Evolutionary conservation across 2,113 vertebrate species (phyloP), one percentile per base, ranked within the genome.

Genomic region (Coryphaenoides rupestris): DNA sequence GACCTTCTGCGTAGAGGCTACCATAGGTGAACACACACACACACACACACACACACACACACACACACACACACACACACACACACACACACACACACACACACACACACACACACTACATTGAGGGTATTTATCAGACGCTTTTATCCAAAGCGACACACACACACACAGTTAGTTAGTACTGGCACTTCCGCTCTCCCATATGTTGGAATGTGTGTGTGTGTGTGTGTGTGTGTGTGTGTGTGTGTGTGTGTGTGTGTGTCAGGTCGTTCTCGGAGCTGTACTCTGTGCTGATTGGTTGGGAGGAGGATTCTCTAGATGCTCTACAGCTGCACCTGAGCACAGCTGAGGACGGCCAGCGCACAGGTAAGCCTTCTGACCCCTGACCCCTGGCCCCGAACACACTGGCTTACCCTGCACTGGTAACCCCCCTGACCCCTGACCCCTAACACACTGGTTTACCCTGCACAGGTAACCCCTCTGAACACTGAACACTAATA

Each of bases 1-100:
- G 87, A 87, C 73, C 88, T 97, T 92, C 90, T 97, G 68, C 87
- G 83, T 14, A 80, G 79, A 2, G 95, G 96, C 26, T 92, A 87
- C 81, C 93, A 94, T 79, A 85, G 91, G 87, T 87, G n/a, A 53
- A 6, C 2, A 33, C 2, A 13, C 56, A 2, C 23, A 4, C 56
- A 6, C 55, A 13, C 21, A 2, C 55, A 1, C 55, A 13, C 55
- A 13, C 21, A 13, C 55, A 13, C 21, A 6, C 54, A 6, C 54
- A 55, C 53, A n/a, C n/a, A n/a, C n/a, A n/a, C n/a, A n/a, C n/a
- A n/a, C n/a, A n/a, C n/a, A n/a, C 19, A 21, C 3, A 55, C 53
- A 55, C 19, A 23, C 6, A 19, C 19, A 5, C 19, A 6, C 40
- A 6, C 40, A 45, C 1, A 40, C 33, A 40, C 33, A 40, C 1